phyloP scores from a whole-genome alignment of 2,888 invertebrate genomes.

The Malacosoma neustria region DNA sequence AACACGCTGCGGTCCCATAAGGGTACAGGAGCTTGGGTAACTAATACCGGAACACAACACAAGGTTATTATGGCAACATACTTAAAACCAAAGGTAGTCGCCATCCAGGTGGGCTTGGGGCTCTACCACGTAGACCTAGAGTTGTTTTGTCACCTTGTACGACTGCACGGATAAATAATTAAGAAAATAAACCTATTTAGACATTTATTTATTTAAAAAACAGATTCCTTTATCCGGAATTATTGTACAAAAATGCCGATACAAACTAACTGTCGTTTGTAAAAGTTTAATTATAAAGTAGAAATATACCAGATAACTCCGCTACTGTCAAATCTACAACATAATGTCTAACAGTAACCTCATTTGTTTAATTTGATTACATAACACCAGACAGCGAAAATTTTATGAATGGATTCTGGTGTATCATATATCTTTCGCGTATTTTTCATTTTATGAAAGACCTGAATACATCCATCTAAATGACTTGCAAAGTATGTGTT shows the following conservation, averaged over 20 bases:
- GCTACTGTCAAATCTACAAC: constrained; percentile 29
- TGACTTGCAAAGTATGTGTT: constrained; percentile 31
- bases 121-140: no score
- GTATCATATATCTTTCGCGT: constrained; percentile 35
- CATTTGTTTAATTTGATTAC: constrained; percentile 48
- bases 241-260: background rate
- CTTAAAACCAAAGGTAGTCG: no score
- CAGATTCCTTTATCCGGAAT: background rate
- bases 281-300: constrained; percentile 18
- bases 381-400: constrained; percentile 35
- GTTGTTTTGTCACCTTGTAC: no score
- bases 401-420: constrained; percentile 52
- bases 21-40: no score
- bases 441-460: constrained; percentile 44
- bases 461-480: constrained; percentile 35
- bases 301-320: constrained; percentile 25
- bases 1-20: no score
- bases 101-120: no score
- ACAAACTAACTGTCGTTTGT: constrained; percentile 1
- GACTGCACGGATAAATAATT: no score
- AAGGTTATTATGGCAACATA: no score
- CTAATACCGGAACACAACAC: no score
- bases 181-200: no score
- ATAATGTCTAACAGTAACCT: constrained; percentile 35
- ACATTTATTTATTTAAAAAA: no score